Base-by-base conservation (phyloP, 1,140 invertebrate genomes). In the Vanessa tameamea region DNA sequence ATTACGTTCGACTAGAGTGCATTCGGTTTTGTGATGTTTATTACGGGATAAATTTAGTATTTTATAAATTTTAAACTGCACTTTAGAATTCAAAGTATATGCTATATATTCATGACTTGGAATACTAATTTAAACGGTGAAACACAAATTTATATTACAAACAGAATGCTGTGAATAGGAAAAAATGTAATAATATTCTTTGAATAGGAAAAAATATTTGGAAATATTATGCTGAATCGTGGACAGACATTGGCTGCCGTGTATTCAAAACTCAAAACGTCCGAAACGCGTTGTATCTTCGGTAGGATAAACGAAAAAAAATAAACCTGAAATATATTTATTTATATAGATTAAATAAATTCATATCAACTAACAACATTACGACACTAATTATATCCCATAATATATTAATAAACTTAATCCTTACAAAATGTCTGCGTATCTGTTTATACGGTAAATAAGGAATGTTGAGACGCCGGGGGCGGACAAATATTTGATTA, bases 401-500 rank as follows among this genome's bases (percentile, higher is more conserved):
- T 31, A 59, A 31, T 20, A 59, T 31, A 59, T 73, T 73, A 73
- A 73, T 73, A 68, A 53, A 61, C n/a, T 48, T 68, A 68, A 68
- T 73, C 57, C 65, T 51, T 68, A 73, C 65, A 64, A 65, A 73
- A 68, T 73, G 65, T 63, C 65, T 73, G 72, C 47, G 65, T 73
- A 73, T 68, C 67, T 69, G 72, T 68, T 68, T 50, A 66, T 51
- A 47, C 64, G 23, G 64, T 59, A 59, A 75, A 71, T 71, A 75
- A 66, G 69, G 69, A 76, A 76, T 76, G 74, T 66, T 20, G 69
- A 51, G 26, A 61, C 48, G 69, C 75, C 65, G 59, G 71, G 66
- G 71, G 77, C 43, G 57, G 59, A n/a, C 69, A 76, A 76, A 79
- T 79, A 79, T 79, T 79, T 79, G 75, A 66, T 73, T 71, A 63